Evolutionary conservation across 2,113 vertebrate species (phyloP), one percentile per base, ranked within the genome.

Genomic region (Mormoops blainvillei): DNA sequence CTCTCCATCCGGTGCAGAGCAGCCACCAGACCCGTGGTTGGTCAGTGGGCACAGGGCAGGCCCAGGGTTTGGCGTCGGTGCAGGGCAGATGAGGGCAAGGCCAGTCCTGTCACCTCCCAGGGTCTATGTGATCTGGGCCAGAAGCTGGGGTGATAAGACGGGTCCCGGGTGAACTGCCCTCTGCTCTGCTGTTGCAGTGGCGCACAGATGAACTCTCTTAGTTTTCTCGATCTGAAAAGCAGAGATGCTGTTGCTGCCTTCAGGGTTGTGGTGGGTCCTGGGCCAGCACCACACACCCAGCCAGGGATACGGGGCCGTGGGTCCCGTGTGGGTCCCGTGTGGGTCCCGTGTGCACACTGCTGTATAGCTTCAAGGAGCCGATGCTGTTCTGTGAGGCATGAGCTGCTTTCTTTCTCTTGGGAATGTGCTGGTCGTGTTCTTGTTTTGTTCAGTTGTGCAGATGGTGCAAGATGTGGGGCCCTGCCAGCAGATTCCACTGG

Each of bases 361-460:
- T 4, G 3, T 10, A n/a, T 9, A 13, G 36, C 1, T 28, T 38
- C 73, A 1, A 22, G 43, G 43, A 19, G 70, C 58, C 7, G 0
- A 31, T 0, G 0, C 52, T 24, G 8, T 18, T 8, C 0, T 0
- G 12, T 16, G 18, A 43, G 56, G 24, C 22, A 13, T 0, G 0
- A 33, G 28, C 33, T 78, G 50, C n/a, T 54, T 28, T 33, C 22
- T 33, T 76, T 33, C n/a, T n/a, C 2, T 3, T 33, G 38, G 26
- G 24, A n/a, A 19, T 14, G 5, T 33, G 56, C 71, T 20, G 43
- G 41, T 13, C 24, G 1, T 8, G 28, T 14, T 20, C 15, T n/a
- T 6, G 12, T 36, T 31, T 15, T 3, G 20, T 9, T 7, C 28
- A 3, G 15, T 16, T 2, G 48, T 3, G 0, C 24, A 56, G 18